Base-by-base conservation (phyloP, 2,888 invertebrate species). In the Philhelius pedissequus region DNA sequence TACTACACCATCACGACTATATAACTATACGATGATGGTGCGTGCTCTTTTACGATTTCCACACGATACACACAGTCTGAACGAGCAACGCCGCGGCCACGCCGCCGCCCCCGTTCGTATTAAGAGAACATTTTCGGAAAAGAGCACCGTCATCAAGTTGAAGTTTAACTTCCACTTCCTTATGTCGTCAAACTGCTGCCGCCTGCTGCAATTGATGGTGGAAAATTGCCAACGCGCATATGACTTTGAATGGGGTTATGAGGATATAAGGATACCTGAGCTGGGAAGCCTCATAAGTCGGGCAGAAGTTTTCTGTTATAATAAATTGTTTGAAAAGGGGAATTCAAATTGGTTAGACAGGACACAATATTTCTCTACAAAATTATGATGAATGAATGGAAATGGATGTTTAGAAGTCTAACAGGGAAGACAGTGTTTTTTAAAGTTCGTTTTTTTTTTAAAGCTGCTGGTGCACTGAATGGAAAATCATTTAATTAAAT, bases 41-140 rank as follows among this genome's bases (percentile, higher is more conserved):
- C 84, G 84, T 84, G 84, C 75, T 71, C 76, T 84, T 79, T 84
- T 84, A 83, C 74, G 78, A 83, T 83, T 83, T 83, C 83, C 84
- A 50, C 60, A 62, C 43, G 13, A 43, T 62, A 43, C 15, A 45
- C 27, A 50, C 32, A 40, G 60, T 50, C 35, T 78, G 35, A 40
- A 48, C 15, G 13, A 60, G 25, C 38, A 38, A 32, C 5, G 2
- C 11, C 11, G 1, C 13, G 5, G 11, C 20, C 5, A 5, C 11
- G 2, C 45, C 15, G 6, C 30, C 9, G 0, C 30, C 52, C 0
- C 18, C 18, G 30, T 54, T 11, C 11, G 27, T 9, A 38, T 50
- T 38, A 5, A 22, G 43, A 15, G 11, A 54, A 66, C 7, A 32
- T 56, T 30, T 40, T 50, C 8, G 40, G 40, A 74, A 69, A 43